Percentiles rank a stretch among this genome's conserved stretches.
These are phyloP conservation scores for Uria lomvia DNA, from an alignment of 2,113 vertebrate species.

Conservation along the genomic window DNA sequence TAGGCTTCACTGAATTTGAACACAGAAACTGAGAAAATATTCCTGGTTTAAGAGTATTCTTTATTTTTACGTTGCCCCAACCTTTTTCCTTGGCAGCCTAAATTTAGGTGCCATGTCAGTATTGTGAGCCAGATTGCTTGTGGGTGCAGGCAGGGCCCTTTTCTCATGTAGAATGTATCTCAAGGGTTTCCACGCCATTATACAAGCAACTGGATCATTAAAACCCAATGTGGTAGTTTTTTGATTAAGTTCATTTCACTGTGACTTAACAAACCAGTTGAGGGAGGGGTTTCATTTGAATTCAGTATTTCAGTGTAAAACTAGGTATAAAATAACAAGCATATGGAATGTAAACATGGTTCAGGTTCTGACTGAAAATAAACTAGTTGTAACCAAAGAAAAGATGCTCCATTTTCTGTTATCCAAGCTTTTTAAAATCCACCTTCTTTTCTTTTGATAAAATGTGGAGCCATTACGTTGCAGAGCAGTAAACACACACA, in stretches of 20 bases:
- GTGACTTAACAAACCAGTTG: neutral
- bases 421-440: neutral
- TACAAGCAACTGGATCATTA: neutral
- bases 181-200: neutral
- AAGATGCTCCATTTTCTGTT: neutral
- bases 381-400: neutral
- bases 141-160: neutral
- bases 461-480: neutral
- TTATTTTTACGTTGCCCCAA: neutral
- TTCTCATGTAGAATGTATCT: neutral
- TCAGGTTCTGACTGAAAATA: neutral
- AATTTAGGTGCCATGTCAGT: neutral
- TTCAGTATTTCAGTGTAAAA: neutral
- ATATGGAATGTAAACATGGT: neutral
- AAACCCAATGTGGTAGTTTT: neutral
- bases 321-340: neutral
- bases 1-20: neutral
- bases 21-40: neutral
- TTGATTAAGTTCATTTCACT: neutral
- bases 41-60: neutral
- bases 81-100: neutral
- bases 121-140: neutral
- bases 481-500: neutral
- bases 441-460: neutral
- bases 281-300: neutral